Evolutionary conservation across 2,113 vertebrate genomes (phyloP).

Genomic region (Oreochromis niloticus): DNA sequence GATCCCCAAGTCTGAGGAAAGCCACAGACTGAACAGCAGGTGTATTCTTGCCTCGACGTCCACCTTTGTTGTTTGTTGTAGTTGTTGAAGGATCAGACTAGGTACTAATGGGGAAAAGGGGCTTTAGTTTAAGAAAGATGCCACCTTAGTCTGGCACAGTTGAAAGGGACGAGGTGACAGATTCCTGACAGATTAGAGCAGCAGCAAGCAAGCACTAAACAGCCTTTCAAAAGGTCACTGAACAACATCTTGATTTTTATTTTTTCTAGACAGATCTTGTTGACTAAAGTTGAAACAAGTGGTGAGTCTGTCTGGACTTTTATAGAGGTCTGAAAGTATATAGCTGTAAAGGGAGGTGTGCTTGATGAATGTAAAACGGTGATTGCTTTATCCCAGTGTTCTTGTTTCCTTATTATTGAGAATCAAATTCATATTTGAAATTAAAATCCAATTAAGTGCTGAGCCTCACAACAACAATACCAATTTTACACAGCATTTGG

Average conservation of each 20-base stretch:
- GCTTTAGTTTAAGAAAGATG: not conserved
- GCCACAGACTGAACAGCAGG: not conserved
- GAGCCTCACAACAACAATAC: not conserved
- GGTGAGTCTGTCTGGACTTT: not conserved
- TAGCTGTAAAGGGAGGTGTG: not conserved
- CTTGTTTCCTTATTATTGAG: not conserved
- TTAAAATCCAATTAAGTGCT: not conserved
- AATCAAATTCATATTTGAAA: not conserved
- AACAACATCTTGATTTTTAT: not conserved
- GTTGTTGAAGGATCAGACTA: not conserved
- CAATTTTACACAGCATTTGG: not conserved
- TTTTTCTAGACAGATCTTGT: not conserved
- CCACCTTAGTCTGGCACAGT: not conserved
- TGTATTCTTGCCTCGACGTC: not conserved
- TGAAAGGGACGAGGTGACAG: not conserved
- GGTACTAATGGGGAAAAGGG: not conserved
- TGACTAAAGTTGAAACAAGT: not conserved
- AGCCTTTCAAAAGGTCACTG: not conserved
- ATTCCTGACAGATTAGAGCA: not conserved
- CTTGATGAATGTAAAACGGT: not conserved
- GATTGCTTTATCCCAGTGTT: not conserved
- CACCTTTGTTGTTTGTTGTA: not conserved
- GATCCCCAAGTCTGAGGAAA: not conserved
- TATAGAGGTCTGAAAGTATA: not conserved
- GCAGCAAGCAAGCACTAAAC: not conserved